These are phyloP conservation scores for Polia nebulosa DNA, from an alignment of 2,888 invertebrate species.

Conservation along the genomic window DNA sequence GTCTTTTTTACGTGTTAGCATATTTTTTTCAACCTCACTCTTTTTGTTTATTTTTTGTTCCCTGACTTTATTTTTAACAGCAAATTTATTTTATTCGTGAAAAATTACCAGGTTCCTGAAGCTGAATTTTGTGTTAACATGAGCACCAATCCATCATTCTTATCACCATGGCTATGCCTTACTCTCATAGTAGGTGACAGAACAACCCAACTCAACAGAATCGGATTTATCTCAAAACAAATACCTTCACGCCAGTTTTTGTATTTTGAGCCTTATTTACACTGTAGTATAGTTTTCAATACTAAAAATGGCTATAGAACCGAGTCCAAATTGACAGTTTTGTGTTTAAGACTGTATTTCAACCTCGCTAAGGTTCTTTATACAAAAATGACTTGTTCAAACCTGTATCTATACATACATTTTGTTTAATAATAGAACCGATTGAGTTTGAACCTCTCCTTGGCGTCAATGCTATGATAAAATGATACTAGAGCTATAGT, in stretches of 20 bases:
- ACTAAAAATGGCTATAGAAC: background rate
- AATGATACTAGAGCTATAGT: background rate
- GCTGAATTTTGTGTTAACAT: background rate
- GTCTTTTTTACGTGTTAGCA: background rate
- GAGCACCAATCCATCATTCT: background rate
- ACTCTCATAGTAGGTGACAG: background rate
- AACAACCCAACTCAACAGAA: slow-evolving; percentile 2
- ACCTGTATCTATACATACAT: background rate
- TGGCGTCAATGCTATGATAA: background rate
- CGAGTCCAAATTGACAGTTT: background rate
- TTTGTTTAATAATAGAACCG: background rate
- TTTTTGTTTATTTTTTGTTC: background rate
- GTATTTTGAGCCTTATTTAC: background rate
- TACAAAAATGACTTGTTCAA: background rate
- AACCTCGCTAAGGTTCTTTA: background rate
- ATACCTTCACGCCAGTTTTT: background rate
- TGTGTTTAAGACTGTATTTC: background rate
- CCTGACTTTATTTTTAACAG: background rate
- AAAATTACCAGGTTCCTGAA: background rate
- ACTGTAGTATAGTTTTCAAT: background rate
- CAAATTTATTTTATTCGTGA: background rate
- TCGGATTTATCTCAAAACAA: background rate
- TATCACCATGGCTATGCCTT: background rate
- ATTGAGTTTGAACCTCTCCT: background rate
- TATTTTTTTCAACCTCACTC: slow-evolving; percentile 8